Evolutionary conservation across 2,113 vertebrate species (phyloP), one percentile per base, ranked within the genome.

Genomic region (Vireo altiloquus): DNA sequence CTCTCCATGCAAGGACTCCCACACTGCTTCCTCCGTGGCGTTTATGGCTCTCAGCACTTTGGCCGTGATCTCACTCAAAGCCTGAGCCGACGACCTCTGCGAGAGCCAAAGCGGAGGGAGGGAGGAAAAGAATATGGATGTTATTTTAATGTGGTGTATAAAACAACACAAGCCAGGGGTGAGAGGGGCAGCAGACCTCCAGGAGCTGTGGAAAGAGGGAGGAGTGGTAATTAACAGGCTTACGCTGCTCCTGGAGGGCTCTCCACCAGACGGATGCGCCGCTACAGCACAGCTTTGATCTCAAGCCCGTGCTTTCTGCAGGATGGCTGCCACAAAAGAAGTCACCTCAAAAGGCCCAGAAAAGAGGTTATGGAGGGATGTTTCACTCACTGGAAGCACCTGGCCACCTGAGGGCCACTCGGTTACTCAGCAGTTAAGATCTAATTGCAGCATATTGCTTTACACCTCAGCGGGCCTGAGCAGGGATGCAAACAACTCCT

Each of bases 61-160:
- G 94, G 97, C 98, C 50, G 98, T 98, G 98, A 99, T 98, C 97
- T 99, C 98, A 33, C 98, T 99, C 95, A 99, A 97, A 97, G 98
- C 98, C 71, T 98, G 98, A 18, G 98, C 98, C 3, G 97, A 97
- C 0, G 97, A 98, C 97, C 97, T 98, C 98, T 98, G 98, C 4
- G 22, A 97, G 98, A 97, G 81, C 90, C 97, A 94, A 93, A 96
- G 97, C 35, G 59, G 82, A 96, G 84, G 90, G n/a, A 24, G 70
- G 75, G 21, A 24, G 27, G 4, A 8, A 14, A 47, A 56, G 40
- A 82, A 76, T 1, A 60, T 10, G 82, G 57, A 65, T 1, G 1
- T 98, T 97, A 98, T 92, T 96, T 81, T 46, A 89, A 64, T 1
- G 11, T 21, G 56, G 46, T 15, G 31, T 27, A 27, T 9, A 23